Conservation (phyloP, 2,888 invertebrate species). For the Odontomyia ornata region DNA sequence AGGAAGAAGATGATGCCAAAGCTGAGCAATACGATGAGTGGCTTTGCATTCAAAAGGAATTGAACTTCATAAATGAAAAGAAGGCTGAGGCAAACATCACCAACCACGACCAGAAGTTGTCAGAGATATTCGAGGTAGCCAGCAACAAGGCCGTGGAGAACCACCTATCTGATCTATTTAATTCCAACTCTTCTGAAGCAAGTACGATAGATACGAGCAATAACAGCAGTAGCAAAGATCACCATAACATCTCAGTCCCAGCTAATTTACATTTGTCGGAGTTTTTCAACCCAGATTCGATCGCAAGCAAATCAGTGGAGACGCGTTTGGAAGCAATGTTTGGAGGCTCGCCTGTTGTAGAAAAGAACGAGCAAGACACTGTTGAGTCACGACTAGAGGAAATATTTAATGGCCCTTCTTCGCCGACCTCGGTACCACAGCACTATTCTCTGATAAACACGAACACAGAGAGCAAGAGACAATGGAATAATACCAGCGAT, state of each 20-base stretch:
- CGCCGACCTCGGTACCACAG: conserved; percentile 36
- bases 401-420: conserved; percentile 58
- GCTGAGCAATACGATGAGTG: conserved; percentile 71
- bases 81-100: conserved; percentile 47
- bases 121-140: conserved; percentile 61
- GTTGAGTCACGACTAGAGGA: conserved; percentile 62
- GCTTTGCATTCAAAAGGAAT: conserved; percentile 74
- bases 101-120: conserved; percentile 54
- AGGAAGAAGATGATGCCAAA: conserved; percentile 44
- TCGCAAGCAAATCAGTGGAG: conserved; percentile 62
- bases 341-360: conserved; percentile 61
- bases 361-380: conserved; percentile 55
- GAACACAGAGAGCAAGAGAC: conserved; percentile 46
- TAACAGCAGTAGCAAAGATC: conserved; percentile 18
- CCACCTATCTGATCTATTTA: conserved; percentile 56
- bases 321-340: conserved; percentile 64
- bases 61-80: conserved; percentile 64
- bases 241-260: conserved; percentile 39
- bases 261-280: conserved; percentile 54
- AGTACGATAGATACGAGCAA: conserved; percentile 29
- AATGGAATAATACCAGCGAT: conserved; percentile 49
- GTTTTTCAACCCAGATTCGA: conserved; percentile 58
- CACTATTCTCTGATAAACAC: conserved; percentile 46
- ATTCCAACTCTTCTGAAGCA: conserved; percentile 53
- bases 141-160: conserved; percentile 57